These are phyloP conservation scores for Microplitis demolitor DNA, from an alignment of 1,140 invertebrate species.

Conservation along the genomic window DNA sequence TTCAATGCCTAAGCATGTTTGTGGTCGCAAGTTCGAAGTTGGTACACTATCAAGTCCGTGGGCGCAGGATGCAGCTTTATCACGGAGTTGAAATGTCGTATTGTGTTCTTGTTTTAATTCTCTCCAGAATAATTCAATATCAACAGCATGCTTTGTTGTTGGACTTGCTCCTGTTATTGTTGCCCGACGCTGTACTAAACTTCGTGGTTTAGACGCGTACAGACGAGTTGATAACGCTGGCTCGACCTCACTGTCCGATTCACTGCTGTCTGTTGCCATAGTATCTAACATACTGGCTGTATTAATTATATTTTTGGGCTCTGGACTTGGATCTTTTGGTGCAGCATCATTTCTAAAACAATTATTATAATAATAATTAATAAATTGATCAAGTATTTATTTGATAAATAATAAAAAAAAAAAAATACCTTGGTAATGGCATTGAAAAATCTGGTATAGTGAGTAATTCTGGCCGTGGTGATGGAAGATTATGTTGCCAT, in stretches of 20 bases:
- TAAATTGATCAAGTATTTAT: neutral
- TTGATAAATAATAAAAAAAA: neutral
- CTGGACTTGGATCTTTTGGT: slow-evolving; percentile 50
- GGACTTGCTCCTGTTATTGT: slow-evolving; percentile 87
- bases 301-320: slow-evolving; percentile 50
- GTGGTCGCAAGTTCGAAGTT: slow-evolving; percentile 60
- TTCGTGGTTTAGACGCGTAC: slow-evolving; percentile 77
- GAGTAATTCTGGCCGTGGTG: slow-evolving; percentile 69
- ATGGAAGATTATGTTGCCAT: slow-evolving; percentile 72
- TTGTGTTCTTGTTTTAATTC: slow-evolving; percentile 67
- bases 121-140: slow-evolving; percentile 74
- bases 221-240: slow-evolving; percentile 59
- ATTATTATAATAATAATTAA: slow-evolving; percentile 10
- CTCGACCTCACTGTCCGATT: slow-evolving; percentile 52
- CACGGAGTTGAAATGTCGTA: slow-evolving; percentile 62
- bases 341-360: slow-evolving; percentile 38
- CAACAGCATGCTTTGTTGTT: slow-evolving; percentile 68
- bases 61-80: slow-evolving; percentile 74
- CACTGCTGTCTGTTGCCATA: slow-evolving; percentile 54
- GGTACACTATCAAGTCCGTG: slow-evolving; percentile 70
- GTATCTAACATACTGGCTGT: slow-evolving; percentile 50
- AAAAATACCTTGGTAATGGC: slow-evolving; percentile 64
- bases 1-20: slow-evolving; percentile 68
- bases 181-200: slow-evolving; percentile 78
- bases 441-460: slow-evolving; percentile 70